Evolutionary conservation across 2,888 invertebrate genomes (phyloP).

Genomic region (Aquatica leii): DNA sequence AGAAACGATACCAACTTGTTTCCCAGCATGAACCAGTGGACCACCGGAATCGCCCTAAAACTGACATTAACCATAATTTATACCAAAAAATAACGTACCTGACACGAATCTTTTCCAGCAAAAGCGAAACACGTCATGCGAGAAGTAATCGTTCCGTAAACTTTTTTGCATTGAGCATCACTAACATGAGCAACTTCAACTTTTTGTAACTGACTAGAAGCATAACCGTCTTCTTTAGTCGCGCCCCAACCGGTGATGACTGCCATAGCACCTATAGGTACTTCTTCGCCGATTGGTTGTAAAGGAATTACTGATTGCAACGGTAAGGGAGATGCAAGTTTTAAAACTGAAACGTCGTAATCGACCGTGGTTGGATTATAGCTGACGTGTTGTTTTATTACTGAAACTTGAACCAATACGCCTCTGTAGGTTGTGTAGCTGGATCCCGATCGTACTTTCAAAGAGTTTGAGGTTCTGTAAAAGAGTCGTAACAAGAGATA

Average conservation of each 20-base stretch:
- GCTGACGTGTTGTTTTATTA: too few species aligned
- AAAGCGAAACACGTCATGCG: neutral
- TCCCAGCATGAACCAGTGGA: neutral
- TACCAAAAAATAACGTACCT: neutral
- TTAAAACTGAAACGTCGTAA: conserved; percentile 13
- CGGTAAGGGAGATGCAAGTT: neutral
- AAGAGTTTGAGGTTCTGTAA: too few species aligned
- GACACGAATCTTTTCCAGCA: neutral
- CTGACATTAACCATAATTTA: neutral
- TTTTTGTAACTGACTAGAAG: conserved; percentile 48
- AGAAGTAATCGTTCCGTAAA: neutral
- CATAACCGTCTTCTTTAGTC: conserved; percentile 34
- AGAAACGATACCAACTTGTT: conserved; percentile 7
- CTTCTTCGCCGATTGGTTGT: too few species aligned
- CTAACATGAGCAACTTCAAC: conserved; percentile 48
- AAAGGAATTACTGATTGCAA: neutral
- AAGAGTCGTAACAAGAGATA: too few species aligned
- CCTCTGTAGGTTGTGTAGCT: too few species aligned
- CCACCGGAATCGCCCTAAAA: conserved; percentile 5
- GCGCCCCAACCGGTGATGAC: conserved; percentile 30
- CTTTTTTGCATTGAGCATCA: conserved; percentile 46
- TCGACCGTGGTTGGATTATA: neutral
- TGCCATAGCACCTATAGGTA: neutral
- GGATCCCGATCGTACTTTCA: too few species aligned
- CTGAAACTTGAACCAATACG: too few species aligned